Evolutionary conservation across 1,140 invertebrate species (phyloP), one percentile per base, ranked within the genome.

Genomic region (Aphidius ervi): DNA sequence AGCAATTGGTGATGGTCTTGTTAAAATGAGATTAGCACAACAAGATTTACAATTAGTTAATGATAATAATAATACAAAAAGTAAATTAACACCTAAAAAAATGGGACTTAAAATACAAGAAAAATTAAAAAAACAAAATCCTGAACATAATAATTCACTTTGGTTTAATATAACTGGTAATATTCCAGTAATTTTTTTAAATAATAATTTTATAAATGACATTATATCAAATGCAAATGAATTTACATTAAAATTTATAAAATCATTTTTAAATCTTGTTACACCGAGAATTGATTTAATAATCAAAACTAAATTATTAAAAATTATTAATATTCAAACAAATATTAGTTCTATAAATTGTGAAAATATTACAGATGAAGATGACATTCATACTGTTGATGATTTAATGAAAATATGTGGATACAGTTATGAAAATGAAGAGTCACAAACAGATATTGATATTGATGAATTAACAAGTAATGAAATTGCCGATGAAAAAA

Each of bases 1-100:
- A 56, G 71, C 81, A 62, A 81, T 85, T 63, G 70, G 78, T 23
- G 70, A 73, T 45, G 75, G 80, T 46, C 74, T 82, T 31, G 55
- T 73, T 42, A 84, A 81, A 68, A 69, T 78, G 37, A 74, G 75
- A 61, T 47, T 67, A 6, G 74, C 78, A 65, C 65, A 70, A 40
- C 55, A 66, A 43, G 74, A 74, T 61, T 67, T 71, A 43, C 69
- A 75, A 47, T 58, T 42, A 31, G 23, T 77, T 5, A 69, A 77
- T 47, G 67, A 75, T 57, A 45, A 67, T 6, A 49, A 63, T 6
- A 67, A 73, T 31, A 20, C 52, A 3, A 55, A 50, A 3, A 42
- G 65, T 0, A 68, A 65, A 49, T 66, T 50, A 39, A 8, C 69
- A 8, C 53, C 62, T 0, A 39, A 59, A n/a, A 74, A 65, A 48